Evolutionary conservation across 1,140 invertebrate genomes (phyloP), one percentile per base, ranked within the genome.

Genomic region (Teleopsis dalmanni): DNA sequence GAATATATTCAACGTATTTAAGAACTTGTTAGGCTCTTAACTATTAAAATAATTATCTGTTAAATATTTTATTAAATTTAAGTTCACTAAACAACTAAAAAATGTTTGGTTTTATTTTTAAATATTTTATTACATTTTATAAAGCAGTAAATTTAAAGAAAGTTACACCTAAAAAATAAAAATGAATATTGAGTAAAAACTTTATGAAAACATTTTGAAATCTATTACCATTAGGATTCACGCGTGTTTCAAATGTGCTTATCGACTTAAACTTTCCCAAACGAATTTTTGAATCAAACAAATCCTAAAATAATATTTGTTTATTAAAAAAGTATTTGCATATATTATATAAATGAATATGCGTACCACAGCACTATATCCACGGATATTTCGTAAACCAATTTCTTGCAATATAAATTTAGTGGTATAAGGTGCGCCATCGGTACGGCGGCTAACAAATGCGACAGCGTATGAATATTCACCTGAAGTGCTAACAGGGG

Each of bases 391-490:
- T 11, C 21, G 53, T 13, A 82, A 57, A 35, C 72, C 68, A 40
- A 83, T 64, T 22, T 79, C 75, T 6, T 72, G 54, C 14, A 78
- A 59, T 1, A 71, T 74, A 18, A 80, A 73, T n/a, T 66, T 71
- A 1, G 79, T 66, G 9, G 70, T 53, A 55, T 77, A 77, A 1
- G 81, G 79, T 34, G 73, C 72, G 3, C 82, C 82, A 60, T 84
- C 81, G 2, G 71, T 86, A 53, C 90, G 76, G 47, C 88, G 75
- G 71, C 92, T 94, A 3, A 91, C 77, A 64, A 93, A 91, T 3
- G 86, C 88, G 51, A 94, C 80, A 3, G 88, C 90, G 63, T 91
- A 93, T 6, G 90, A 93, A 72, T 90, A 88, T 60, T 88, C 82
- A 50, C 80, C 47, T 82, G 26, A 38, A 6, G 38, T 78, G 45